phyloP scores from a whole-genome alignment of 2,797 vertebrate species.

The Gadopsis marmoratus region DNA sequence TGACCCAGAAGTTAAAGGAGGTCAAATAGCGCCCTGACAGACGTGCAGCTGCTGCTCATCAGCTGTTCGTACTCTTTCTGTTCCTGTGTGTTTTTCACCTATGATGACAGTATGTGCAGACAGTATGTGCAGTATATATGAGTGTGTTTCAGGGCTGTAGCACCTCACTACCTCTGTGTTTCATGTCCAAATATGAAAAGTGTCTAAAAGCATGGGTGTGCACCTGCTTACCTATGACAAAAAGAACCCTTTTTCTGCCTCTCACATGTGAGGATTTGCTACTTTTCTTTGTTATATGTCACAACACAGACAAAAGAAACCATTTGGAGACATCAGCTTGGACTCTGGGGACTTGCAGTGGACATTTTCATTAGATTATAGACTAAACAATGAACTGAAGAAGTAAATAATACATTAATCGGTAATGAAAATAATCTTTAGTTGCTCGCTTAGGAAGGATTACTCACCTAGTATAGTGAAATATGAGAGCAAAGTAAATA shows the following conservation, averaged over 20 bases:
- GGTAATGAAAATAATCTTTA: too few relatives aligned
- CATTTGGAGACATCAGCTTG: neutral
- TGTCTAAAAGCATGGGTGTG: neutral
- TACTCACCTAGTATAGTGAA: neutral
- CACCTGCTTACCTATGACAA: neutral
- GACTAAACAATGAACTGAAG: neutral
- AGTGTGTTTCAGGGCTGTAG: neutral
- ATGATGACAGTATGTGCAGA: neutral
- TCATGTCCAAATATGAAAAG: neutral
- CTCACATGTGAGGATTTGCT: neutral
- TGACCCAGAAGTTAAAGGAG: slow-evolving; percentile 63
- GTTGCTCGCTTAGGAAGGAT: neutral
- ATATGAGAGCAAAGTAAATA: neutral
- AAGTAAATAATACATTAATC: neutral
- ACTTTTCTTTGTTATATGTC: neutral
- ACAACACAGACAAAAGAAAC: neutral
- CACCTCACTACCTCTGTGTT: neutral
- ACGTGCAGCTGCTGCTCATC: slow-evolving; percentile 48
- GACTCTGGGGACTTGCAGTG: neutral
- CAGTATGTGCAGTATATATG: neutral
- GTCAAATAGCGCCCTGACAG: slow-evolving; percentile 50
- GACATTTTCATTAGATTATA: neutral
- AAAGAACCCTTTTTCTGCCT: neutral
- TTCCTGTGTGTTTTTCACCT: slow-evolving; percentile 19
- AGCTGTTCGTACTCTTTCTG: slow-evolving; percentile 30